Percentiles rank a stretch among this genome's conserved stretches.
Conservation (phyloP, 2,113 vertebrate species). For the Nanorana parkeri region DNA sequence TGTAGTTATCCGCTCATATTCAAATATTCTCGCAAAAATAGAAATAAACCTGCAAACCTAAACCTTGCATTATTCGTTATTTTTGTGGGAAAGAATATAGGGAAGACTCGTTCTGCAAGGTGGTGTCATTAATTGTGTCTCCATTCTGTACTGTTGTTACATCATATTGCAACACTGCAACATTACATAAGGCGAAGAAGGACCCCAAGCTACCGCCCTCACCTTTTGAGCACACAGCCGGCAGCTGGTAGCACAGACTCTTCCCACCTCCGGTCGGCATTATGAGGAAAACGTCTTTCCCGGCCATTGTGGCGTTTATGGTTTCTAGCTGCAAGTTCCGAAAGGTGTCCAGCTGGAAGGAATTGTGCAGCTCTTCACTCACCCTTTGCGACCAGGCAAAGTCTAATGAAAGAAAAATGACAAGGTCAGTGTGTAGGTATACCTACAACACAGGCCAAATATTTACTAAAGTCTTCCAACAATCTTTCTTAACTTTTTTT, state of each 20-base stretch:
- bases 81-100: no score
- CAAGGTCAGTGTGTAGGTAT: background rate
- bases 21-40: no score
- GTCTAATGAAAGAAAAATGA: constrained; percentile 71
- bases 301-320: constrained; percentile 88
- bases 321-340: constrained; percentile 87
- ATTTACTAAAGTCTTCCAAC: background rate
- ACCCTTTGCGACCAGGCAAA: constrained; percentile 88
- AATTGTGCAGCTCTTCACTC: constrained; percentile 71
- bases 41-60: no score
- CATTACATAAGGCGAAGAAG: background rate
- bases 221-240: constrained; percentile 90
- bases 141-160: no score
- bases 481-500: no score
- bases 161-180: no score
- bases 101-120: no score
- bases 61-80: no score
- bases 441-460: background rate
- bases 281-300: constrained; percentile 89
- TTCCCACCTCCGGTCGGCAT: constrained; percentile 98
- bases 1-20: no score
- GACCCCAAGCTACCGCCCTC: background rate
- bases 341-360: constrained; percentile 84
- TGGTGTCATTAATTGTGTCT: no score
- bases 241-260: constrained; percentile 94